Conservation (phyloP, 2,113 vertebrate genomes). For the Petrocephalus microphthalmus region DNA sequence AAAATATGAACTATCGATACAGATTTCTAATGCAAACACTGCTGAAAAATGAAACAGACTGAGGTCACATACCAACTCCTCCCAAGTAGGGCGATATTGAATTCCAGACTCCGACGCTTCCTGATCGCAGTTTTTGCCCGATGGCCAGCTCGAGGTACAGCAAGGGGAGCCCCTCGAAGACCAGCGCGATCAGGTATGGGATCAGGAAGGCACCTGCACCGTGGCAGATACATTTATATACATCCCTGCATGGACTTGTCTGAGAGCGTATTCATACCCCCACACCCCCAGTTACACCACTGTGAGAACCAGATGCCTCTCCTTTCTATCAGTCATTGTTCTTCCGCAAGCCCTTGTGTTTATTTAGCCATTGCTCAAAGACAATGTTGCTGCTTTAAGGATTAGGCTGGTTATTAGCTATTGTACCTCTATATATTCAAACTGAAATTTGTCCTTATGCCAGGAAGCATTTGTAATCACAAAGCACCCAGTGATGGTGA, state of each 20-base stretch:
- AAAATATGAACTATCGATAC: neutral
- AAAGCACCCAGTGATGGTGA: neutral
- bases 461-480: neutral
- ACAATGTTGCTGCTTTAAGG: neutral
- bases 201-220: constrained; percentile 81
- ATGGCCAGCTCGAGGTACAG: constrained; percentile 79
- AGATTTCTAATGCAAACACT: neutral
- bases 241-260: neutral
- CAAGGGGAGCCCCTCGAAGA: constrained; percentile 78
- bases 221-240: neutral
- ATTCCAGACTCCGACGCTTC: constrained; percentile 76
- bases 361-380: neutral
- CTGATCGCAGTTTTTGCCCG: constrained; percentile 73
- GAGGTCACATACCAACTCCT: constrained; percentile 64
- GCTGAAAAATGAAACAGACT: neutral
- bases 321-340: neutral
- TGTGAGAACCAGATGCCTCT: neutral
- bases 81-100: constrained; percentile 72
- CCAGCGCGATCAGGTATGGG: constrained; percentile 75
- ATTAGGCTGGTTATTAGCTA: neutral
- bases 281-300: neutral
- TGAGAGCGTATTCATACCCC: neutral
- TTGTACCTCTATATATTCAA: neutral
- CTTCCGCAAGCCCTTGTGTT: neutral
- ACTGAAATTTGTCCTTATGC: neutral